Percentiles rank a stretch among this genome's conserved stretches.
Evolutionary conservation across 2,113 vertebrate species (phyloP).

Genomic region (Lanius collurio): DNA sequence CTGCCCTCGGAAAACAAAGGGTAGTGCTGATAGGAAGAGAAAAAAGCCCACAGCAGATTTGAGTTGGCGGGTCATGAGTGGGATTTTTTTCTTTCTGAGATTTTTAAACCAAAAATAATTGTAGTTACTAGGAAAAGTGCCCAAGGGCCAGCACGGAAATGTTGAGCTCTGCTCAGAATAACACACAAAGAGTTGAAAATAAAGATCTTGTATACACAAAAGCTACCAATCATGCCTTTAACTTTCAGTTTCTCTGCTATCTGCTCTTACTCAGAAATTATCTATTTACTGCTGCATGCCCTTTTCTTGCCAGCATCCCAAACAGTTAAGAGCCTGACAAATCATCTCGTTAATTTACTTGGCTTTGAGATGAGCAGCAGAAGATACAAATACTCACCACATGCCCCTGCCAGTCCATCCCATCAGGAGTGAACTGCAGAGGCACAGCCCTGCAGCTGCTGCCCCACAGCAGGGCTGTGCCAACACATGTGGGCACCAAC

Average conservation of each 20-base stretch:
- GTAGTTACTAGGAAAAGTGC: background rate
- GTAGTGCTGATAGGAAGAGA: background rate
- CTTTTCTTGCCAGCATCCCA: background rate
- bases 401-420: background rate
- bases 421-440: background rate
- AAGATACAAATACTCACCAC: background rate
- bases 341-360: background rate
- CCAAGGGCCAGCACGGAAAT: background rate
- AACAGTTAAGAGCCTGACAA: background rate
- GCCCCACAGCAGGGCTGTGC: background rate
- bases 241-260: background rate
- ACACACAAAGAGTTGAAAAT: background rate
- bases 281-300: background rate
- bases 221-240: background rate
- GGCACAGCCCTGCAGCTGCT: background rate
- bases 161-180: background rate
- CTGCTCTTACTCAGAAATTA: background rate
- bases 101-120: background rate
- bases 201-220: background rate
- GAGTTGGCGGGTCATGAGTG: background rate
- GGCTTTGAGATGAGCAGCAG: background rate
- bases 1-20: conserved; percentile 6
- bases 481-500: background rate
- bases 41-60: background rate
- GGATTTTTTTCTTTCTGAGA: background rate